These are phyloP conservation scores for Premnoplex brunnescens DNA, from an alignment of 2,797 vertebrate genomes.

Conservation along the genomic window DNA sequence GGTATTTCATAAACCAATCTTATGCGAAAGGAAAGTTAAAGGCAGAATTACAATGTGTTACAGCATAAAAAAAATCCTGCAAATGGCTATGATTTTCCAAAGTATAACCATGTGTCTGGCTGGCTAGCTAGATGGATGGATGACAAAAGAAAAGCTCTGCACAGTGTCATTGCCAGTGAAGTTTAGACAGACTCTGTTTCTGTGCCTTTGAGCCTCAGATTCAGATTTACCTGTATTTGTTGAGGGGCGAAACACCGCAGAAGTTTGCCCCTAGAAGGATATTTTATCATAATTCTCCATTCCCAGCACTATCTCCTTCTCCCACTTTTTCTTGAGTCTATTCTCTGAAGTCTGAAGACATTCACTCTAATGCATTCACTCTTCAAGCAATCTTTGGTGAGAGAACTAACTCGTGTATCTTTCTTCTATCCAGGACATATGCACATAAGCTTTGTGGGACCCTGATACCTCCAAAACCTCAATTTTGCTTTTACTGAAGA, in stretches of 20 bases:
- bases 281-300: background rate
- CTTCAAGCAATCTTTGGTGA: background rate
- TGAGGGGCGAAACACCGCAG: background rate
- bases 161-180: background rate
- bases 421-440: background rate
- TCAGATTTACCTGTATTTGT: background rate
- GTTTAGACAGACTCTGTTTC: background rate
- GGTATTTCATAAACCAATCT: background rate
- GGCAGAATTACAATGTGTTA: slow-evolving; percentile 42
- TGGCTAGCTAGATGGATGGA: background rate
- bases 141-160: background rate
- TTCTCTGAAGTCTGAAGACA: background rate
- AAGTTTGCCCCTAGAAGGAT: background rate
- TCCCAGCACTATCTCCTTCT: background rate
- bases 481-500: background rate
- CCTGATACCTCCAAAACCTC: background rate
- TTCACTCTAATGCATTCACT: background rate
- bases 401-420: background rate
- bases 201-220: background rate
- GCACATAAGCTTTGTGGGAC: background rate
- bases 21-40: slow-evolving; percentile 12
- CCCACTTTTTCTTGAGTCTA: background rate
- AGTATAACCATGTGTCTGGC: slow-evolving; percentile 57
- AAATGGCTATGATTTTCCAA: slow-evolving; percentile 48
- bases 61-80: background rate